Evolutionary conservation across 92 coral and sea anemone genomes (phyloP), one percentile per base, ranked within the genome.

Genomic region (Porites rus): DNA sequence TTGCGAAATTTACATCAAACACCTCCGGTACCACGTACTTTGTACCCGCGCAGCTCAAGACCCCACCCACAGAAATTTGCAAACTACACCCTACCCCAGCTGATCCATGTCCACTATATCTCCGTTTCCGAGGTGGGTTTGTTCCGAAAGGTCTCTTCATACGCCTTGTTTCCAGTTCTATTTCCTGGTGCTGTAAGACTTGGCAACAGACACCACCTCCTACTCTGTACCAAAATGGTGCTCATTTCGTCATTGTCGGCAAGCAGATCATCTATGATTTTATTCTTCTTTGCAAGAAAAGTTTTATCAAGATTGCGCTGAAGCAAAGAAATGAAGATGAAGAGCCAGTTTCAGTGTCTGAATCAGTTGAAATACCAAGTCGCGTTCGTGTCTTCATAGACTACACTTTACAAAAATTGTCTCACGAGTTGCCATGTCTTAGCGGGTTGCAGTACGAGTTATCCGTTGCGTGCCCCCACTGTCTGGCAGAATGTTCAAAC

Each of bases 401-500:
- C 13, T 24, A 17, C 25, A 71, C 51, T 71, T 43, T 71, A 5
- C 75, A 71, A 43, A 43, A 13, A 3, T 28, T 71, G 56, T 43
- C 58, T 2, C 75, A 17, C 9, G 75, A 71, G 21, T 38, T 71
- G 19, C 75, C 75, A 28, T 71, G 43, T 19, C 75, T 71, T n/a
- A 31, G 58, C 1, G 19, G 25, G 7, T 38, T 71, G 75, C 75
- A 71, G 75, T 71, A 71, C 17, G 53, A 43, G 19, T 43, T 71
- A 17, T 71, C 52, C 16, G 51, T 71, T 22, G 75, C 75, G n/a
- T 71, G 75, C 13, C 75, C 75, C 25, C 1, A 71, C 53, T 71
- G 75, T 71, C 53, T 14, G 11, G 17, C 28, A 1, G 20, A 28
- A 19, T 71, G 75, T 43, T 5, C 58, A 22, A 43, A 43, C 56